Conservation (phyloP, 1,140 invertebrate species). For the Bombus superbus region DNA sequence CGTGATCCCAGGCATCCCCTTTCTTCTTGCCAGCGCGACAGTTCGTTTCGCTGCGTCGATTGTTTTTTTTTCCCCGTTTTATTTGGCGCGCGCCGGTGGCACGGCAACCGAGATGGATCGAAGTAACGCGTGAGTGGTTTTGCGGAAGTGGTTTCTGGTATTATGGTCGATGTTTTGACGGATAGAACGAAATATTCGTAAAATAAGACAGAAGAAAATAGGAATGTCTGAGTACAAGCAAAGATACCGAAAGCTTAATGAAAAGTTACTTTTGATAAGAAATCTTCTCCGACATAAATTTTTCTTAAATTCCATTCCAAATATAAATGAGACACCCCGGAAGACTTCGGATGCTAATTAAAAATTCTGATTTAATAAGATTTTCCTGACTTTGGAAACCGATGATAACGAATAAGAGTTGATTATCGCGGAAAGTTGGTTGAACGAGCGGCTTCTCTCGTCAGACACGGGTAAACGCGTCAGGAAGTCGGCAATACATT, state of each 20-base stretch:
- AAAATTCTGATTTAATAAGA: too few relatives aligned
- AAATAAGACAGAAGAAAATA: too few relatives aligned
- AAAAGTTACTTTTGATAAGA: too few relatives aligned
- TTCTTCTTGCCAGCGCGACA: slow-evolving; percentile 4
- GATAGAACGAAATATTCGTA: too few relatives aligned
- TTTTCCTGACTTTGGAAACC: background rate
- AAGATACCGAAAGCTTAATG: too few relatives aligned
- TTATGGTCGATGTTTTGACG: background rate
- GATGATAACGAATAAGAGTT: background rate
- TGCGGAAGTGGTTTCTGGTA: too few relatives aligned
- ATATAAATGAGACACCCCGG: too few relatives aligned
- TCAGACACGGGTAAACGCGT: slow-evolving; percentile 56
- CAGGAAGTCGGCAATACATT: slow-evolving; percentile 75
- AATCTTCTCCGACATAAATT: too few relatives aligned
- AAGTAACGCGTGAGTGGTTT: background rate
- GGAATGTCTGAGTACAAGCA: too few relatives aligned
- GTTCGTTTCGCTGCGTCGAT: slow-evolving; percentile 16
- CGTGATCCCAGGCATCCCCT: slow-evolving; percentile 24
- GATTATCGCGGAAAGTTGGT: slow-evolving; percentile 30
- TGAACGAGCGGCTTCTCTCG: slow-evolving; percentile 36
- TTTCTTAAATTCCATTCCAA: too few relatives aligned
- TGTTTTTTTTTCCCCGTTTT: background rate
- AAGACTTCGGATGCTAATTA: too few relatives aligned
- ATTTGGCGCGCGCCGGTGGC: background rate
- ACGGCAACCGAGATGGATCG: background rate